Base-by-base conservation (phyloP, 2,888 invertebrate species). In the Callyntrura sp. region DNA sequence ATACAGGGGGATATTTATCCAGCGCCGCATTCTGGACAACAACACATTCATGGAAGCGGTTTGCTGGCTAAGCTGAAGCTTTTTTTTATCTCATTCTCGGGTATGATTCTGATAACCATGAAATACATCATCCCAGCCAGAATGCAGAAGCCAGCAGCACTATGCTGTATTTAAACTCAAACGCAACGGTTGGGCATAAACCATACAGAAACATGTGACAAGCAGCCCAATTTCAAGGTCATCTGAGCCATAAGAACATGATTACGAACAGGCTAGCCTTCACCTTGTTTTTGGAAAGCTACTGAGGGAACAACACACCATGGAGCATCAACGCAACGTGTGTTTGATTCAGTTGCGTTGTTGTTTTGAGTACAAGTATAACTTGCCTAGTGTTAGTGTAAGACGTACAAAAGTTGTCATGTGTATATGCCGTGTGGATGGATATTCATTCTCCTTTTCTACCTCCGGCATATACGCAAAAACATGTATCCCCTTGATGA, bases 221-320 rank as follows among this genome's bases (percentile, higher is more conserved):
- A 79, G 79, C 86, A 86, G 60, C 48, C 43, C 11, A 25, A 25
- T 20, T 79, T 86, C 86, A 86, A 86, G 86, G 86, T 14, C 86
- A 79, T 25, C 78, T 57, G 8, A 48, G 76, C 65, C 78, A 85
- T 78, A 85, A 78, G 45, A 76, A 76, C 65, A 87, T 70, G 43
- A 81, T 70, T 79, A 60, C 70, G 57, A 87, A 87, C 55, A 87
- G 28, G 81, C 55, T 87, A 68, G 87, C 87, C 87, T 87, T 87
- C 81, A 86, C 86, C 86, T 86, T 81, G 43, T 86, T 87, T 81
- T 87, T 28, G 65, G 55, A 48, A 17, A 43, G 60, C 35, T 35
- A 4, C 35, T 35, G 35, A 35, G 35, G 35, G 35, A 35, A 35
- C 35, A 35, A 35, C 35, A 35, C 35, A 35, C 35, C 35, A 35